phyloP scores from a whole-genome alignment of 2,888 invertebrate genomes.

The Xestoiulus laeticollis region DNA sequence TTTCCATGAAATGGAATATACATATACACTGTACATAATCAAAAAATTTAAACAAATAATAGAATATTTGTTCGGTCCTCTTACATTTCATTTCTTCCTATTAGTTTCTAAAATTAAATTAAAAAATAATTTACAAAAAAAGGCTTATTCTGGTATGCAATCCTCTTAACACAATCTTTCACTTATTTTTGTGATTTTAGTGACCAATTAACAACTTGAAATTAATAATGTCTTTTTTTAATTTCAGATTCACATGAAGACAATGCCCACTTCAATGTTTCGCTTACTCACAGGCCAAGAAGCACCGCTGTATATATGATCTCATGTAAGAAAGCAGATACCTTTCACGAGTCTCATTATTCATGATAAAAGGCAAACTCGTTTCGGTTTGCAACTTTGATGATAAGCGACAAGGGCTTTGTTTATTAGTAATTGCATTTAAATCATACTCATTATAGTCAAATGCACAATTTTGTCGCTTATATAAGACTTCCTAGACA shows the following conservation, averaged over 20 bases:
- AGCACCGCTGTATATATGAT: slow-evolving; percentile 95
- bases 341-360: slow-evolving; percentile 35
- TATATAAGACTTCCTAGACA: slow-evolving; percentile 47
- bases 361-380: slow-evolving; percentile 7
- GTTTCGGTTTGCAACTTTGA: neutral
- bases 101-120: too few relatives aligned
- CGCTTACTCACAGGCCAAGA: slow-evolving; percentile 98
- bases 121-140: too few relatives aligned
- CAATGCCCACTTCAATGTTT: slow-evolving; percentile 99
- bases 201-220: neutral
- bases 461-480: slow-evolving; percentile 14
- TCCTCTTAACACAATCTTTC: neutral
- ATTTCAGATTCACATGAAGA: slow-evolving; percentile 98
- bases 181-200: neutral
- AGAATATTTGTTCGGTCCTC: too few relatives aligned
- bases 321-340: neutral
- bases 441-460: slow-evolving; percentile 40
- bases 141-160: too few relatives aligned
- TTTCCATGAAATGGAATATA: too few relatives aligned
- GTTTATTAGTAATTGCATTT: slow-evolving; percentile 41
- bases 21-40: too few relatives aligned
- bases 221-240: neutral
- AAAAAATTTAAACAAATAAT: too few relatives aligned
- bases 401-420: neutral
- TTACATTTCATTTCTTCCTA: too few relatives aligned